These are phyloP conservation scores for Microtus oregoni DNA, from an alignment of 2,113 vertebrate species.

Conservation along the genomic window DNA sequence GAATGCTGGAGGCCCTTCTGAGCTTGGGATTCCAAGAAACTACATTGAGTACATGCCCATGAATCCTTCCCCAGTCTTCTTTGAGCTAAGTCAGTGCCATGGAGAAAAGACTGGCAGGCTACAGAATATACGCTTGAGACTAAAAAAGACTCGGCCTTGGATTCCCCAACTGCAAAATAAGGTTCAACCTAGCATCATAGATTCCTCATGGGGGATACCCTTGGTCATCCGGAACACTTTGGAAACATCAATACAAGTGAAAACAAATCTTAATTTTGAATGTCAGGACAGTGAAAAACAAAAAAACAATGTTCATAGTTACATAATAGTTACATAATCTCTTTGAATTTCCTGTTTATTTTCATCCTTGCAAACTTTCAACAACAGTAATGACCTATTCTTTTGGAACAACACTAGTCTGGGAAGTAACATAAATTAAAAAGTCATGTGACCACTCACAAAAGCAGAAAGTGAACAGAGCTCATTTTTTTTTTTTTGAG, in stretches of 20 bases:
- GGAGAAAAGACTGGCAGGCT: neutral
- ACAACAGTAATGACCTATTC: constrained; percentile 13
- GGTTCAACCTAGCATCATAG: neutral
- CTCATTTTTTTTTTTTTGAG: constrained; percentile 41
- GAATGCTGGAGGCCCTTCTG: neutral
- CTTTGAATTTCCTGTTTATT: constrained; percentile 63
- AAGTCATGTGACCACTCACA: neutral
- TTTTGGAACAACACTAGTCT: constrained; percentile 31
- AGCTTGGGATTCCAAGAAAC: neutral
- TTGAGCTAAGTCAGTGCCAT: neutral
- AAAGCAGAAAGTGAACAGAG: constrained; percentile 43
- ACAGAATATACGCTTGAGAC: neutral
- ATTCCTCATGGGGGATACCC: neutral
- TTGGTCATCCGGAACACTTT: neutral
- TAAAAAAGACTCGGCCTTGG: neutral
- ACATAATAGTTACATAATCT: constrained; percentile 28
- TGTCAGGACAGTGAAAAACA: neutral
- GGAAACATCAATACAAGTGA: neutral
- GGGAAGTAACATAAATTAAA: neutral
- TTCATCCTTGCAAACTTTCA: constrained; percentile 49
- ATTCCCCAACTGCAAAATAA: neutral
- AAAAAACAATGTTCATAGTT: constrained; percentile 24
- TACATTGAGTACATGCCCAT: neutral
- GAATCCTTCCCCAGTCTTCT: neutral
- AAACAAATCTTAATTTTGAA: constrained; percentile 3